phyloP scores from a whole-genome alignment of 1,140 invertebrate species.

The Tetragonula clypearis region DNA sequence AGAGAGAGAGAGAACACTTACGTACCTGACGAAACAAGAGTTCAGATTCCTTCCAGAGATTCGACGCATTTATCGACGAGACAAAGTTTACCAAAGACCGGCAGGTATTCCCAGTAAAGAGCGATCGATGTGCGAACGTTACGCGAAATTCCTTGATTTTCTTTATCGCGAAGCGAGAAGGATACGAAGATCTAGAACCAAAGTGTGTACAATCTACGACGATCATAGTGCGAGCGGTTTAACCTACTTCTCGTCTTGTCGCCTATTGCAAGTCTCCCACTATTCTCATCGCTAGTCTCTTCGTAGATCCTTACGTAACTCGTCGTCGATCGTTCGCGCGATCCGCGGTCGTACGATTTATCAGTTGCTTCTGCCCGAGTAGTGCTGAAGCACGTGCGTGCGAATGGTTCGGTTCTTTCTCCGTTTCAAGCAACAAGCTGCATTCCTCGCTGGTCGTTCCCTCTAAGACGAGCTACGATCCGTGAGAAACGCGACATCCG shows the following conservation, averaged over 20 bases:
- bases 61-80: too few species aligned
- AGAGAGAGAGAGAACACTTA: neutral
- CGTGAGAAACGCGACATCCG: neutral
- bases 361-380: conserved; percentile 3
- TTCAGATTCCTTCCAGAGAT: neutral
- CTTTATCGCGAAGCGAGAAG: too few species aligned
- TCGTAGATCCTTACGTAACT: conserved; percentile 44
- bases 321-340: neutral
- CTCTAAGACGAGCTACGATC: neutral
- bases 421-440: neutral
- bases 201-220: neutral
- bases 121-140: neutral
- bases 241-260: conserved; percentile 23
- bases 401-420: neutral
- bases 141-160: neutral
- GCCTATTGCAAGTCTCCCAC: conserved; percentile 28
- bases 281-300: conserved; percentile 6
- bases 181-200: neutral
- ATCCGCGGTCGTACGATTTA: conserved; percentile 37
- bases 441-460: too few species aligned
- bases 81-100: neutral
- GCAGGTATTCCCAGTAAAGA: neutral
- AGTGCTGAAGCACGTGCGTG: conserved; percentile 3
- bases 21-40: neutral
- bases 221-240: conserved; percentile 28